Conservation (phyloP, 2,888 invertebrate species). For the Endomychus coccineus region DNA sequence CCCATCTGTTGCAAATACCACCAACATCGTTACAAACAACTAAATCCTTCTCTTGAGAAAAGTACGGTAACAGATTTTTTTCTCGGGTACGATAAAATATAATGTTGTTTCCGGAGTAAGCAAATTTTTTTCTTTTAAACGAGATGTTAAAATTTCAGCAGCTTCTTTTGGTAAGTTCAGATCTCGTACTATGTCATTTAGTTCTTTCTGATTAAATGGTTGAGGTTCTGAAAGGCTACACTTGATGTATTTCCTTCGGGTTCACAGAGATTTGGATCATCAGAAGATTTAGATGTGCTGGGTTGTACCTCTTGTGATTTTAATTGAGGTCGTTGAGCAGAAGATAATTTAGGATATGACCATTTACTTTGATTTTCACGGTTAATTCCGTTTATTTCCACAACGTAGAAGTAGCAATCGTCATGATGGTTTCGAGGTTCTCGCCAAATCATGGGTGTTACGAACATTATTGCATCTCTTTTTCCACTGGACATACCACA, state of each 20-base stretch:
- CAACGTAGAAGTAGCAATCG: neutral
- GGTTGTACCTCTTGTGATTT: too few relatives aligned
- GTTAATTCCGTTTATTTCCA: neutral
- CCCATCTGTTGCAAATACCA: too few relatives aligned
- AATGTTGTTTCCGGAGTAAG: neutral
- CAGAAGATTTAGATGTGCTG: too few relatives aligned
- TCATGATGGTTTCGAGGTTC: neutral
- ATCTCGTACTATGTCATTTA: neutral
- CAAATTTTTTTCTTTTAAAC: slow-evolving; percentile 2
- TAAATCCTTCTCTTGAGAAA: too few relatives aligned
- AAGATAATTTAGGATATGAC: neutral
- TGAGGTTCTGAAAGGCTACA: too few relatives aligned
- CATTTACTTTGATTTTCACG: neutral
- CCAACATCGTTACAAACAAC: too few relatives aligned
- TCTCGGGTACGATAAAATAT: too few relatives aligned
- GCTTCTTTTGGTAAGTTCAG: neutral
- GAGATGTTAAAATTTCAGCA: slow-evolving; percentile 1
- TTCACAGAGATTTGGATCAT: too few relatives aligned
- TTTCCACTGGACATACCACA: neutral
- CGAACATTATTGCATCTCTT: neutral
- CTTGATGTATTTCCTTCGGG: too few relatives aligned
- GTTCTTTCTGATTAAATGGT: neutral
- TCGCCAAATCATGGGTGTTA: neutral
- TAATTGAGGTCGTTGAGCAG: neutral
- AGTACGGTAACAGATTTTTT: too few relatives aligned